A percentile compares a stretch with the other conserved stretches of the same genome.
Evolutionary conservation across 2,113 vertebrate species (phyloP).

Genomic region (Acanthisitta chloris): DNA sequence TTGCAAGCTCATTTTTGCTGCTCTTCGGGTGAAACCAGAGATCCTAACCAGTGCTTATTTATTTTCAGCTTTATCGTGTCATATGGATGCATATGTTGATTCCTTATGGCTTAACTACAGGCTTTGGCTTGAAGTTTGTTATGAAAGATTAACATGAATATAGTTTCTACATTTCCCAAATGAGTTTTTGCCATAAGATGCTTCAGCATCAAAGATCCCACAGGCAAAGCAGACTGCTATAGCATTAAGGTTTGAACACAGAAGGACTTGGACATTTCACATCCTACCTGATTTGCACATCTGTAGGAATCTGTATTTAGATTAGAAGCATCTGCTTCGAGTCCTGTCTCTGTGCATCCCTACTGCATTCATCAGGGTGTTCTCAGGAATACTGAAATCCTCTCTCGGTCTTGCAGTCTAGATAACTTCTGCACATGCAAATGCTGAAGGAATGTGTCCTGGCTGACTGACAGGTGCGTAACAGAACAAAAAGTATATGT

Average conservation of each 20-base stretch:
- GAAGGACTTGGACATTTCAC: not conserved
- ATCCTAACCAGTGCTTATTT: not conserved
- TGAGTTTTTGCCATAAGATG: not conserved
- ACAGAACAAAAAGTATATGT: not conserved
- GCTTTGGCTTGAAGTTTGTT: not conserved
- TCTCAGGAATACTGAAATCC: not conserved
- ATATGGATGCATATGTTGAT: not conserved
- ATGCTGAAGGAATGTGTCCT: not conserved
- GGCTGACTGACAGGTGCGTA: fast-evolving
- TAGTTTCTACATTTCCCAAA: not conserved
- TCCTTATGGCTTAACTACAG: not conserved
- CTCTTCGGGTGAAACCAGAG: not conserved
- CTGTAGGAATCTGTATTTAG: not conserved
- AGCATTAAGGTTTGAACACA: not conserved
- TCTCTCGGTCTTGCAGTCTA: not conserved
- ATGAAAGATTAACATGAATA: not conserved
- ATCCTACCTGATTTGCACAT: not conserved
- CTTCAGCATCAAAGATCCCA: not conserved
- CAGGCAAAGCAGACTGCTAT: not conserved
- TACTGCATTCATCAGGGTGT: not conserved
- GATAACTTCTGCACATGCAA: not conserved
- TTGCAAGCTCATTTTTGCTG: not conserved
- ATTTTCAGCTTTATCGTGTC: not conserved
- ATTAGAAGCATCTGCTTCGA: not conserved
- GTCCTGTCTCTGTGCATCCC: not conserved